Percentiles rank a stretch among this genome's conserved stretches.
Evolutionary conservation across 2,113 vertebrate genomes (phyloP).

Genomic region (Percina caprodes): DNA sequence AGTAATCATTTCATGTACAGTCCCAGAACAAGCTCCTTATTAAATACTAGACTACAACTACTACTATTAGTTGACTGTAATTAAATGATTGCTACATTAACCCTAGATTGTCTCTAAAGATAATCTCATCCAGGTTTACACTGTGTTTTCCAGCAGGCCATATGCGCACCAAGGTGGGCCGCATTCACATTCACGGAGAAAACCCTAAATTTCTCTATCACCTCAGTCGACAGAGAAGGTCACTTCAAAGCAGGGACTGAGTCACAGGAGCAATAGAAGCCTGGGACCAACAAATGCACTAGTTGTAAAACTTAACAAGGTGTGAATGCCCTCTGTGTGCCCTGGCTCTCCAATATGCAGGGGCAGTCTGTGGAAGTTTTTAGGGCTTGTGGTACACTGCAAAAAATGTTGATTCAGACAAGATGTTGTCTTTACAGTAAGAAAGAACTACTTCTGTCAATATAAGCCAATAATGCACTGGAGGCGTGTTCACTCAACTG

Average conservation of each 20-base stretch:
- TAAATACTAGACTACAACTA: not conserved
- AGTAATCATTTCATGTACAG: not conserved
- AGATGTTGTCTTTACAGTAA: not conserved
- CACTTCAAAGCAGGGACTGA: slow-evolving; percentile 78
- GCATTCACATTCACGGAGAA: slow-evolving; percentile 62
- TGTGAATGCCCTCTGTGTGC: slow-evolving; percentile 84
- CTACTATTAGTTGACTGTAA: not conserved
- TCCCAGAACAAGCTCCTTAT: not conserved
- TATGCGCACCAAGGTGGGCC: slow-evolving; percentile 42
- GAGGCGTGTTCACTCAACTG: not conserved
- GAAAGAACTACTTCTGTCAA: not conserved
- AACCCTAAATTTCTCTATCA: slow-evolving; percentile 62
- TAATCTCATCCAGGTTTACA: not conserved
- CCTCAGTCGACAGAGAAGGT: slow-evolving; percentile 59
- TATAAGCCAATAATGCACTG: not conserved
- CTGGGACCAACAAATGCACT: slow-evolving; percentile 82
- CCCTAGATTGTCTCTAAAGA: not conserved
- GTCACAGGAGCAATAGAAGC: slow-evolving; percentile 78
- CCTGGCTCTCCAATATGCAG: slow-evolving; percentile 71
- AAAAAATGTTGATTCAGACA: slow-evolving; percentile 60
- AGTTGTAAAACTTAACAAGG: slow-evolving; percentile 88
- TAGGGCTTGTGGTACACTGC: slow-evolving; percentile 46
- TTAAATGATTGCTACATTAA: not conserved
- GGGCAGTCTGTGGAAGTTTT: slow-evolving; percentile 58
- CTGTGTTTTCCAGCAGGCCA: slow-evolving; percentile 13